Conservation (phyloP, 2,797 vertebrate genomes). For the Borostomias antarcticus region DNA sequence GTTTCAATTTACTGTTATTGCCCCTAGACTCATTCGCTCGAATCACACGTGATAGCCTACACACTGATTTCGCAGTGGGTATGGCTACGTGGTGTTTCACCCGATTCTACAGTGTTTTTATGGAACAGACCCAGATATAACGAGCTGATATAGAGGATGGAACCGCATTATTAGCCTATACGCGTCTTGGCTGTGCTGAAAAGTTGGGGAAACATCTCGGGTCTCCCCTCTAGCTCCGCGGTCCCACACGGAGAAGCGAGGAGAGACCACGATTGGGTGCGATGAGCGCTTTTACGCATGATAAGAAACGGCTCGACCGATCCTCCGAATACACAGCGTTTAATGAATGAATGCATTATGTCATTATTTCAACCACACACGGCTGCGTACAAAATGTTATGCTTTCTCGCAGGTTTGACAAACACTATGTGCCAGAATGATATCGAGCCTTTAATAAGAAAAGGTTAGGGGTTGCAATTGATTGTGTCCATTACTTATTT, state of each 20-base stretch:
- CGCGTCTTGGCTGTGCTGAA: slow-evolving; percentile 23
- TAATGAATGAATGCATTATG: not conserved
- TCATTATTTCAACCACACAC: not conserved
- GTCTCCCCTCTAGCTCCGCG: slow-evolving; percentile 18
- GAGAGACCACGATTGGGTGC: not conserved
- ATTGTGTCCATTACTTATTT: too few relatives aligned
- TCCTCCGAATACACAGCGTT: not conserved
- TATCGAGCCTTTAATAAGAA: not conserved
- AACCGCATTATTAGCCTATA: not conserved
- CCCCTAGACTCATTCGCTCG: not conserved
- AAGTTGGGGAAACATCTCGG: slow-evolving; percentile 55
- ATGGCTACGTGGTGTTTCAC: too few relatives aligned
- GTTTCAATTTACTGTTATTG: too few relatives aligned
- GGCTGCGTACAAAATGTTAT: not conserved
- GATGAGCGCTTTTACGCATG: slow-evolving; percentile 3
- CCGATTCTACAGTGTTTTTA: too few relatives aligned
- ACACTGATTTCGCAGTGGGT: not conserved
- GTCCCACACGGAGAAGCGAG: not conserved
- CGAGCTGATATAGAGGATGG: not conserved
- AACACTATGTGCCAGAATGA: too few relatives aligned
- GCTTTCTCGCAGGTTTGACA: not conserved
- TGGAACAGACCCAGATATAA: not conserved
- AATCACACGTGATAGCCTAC: too few relatives aligned
- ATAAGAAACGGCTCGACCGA: not conserved
- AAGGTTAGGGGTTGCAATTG: not conserved